These are phyloP conservation scores for Xenopus borealis DNA, from an alignment of 2,113 vertebrate species.

Conservation along the genomic window DNA sequence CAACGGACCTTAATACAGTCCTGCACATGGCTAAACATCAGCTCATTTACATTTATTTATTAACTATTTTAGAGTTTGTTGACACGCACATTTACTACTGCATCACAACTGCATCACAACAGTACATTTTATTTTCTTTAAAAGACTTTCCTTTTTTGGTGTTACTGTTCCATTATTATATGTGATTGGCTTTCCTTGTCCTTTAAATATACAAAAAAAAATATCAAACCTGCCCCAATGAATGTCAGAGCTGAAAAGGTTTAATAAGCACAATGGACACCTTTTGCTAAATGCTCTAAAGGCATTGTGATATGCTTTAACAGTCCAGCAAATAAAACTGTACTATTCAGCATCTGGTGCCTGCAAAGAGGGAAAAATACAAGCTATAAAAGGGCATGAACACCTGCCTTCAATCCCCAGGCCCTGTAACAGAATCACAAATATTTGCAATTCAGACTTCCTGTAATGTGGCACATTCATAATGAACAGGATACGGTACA, in stretches of 20 bases:
- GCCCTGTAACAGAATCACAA: constrained; percentile 50
- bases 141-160: no score
- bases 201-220: background rate
- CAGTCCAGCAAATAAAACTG: constrained; percentile 1
- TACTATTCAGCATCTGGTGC: constrained; percentile 51
- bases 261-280: background rate
- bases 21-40: no score
- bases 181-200: no score
- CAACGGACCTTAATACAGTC: no score
- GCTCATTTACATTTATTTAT: no score
- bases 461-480: constrained; percentile 54
- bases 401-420: constrained; percentile 59
- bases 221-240: background rate
- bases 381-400: constrained; percentile 43
- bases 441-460: constrained; percentile 53
- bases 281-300: constrained; percentile 5
- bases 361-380: constrained; percentile 40
- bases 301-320: constrained; percentile 12
- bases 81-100: no score
- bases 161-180: no score
- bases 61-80: no score
- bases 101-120: no score
- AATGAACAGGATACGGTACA: constrained; percentile 55
- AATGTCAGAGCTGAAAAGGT: background rate
- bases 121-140: no score